Conservation (phyloP, 2,888 invertebrate species). For the Epinotia nisella region DNA sequence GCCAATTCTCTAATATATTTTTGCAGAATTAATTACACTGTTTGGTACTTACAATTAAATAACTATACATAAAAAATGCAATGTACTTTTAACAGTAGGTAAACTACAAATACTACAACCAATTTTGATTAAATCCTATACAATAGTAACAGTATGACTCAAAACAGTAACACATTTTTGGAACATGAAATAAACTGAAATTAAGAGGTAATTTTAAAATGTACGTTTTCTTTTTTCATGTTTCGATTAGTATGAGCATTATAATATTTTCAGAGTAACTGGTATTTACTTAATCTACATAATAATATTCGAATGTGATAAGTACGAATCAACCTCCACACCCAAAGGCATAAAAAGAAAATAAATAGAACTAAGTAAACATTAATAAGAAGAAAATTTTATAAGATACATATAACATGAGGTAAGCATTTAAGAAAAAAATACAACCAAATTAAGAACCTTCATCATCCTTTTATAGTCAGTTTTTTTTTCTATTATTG, state of each 20-base stretch:
- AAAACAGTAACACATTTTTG: not conserved
- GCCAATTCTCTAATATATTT: not conserved
- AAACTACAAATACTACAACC: slow-evolving; percentile 18
- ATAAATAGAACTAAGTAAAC: not conserved
- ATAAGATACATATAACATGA: not conserved
- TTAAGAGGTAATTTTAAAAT: not conserved
- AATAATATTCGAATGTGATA: slow-evolving; percentile 36
- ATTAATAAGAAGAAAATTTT: not conserved
- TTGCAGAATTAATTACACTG: slow-evolving; percentile 8
- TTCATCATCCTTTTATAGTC: too few species aligned
- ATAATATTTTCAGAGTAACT: slow-evolving; percentile 34
- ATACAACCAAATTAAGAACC: too few species aligned
- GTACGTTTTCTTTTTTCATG: not conserved
- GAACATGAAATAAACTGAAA: not conserved
- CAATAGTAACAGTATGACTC: not conserved
- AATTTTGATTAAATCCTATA: not conserved
- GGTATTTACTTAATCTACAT: slow-evolving; percentile 17
- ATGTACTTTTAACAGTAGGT: slow-evolving; percentile 38
- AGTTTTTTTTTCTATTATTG: too few species aligned
- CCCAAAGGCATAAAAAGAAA: not conserved
- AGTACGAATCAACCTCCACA: slow-evolving; percentile 9
- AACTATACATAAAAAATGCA: slow-evolving; percentile 40
- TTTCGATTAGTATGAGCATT: slow-evolving; percentile 34
- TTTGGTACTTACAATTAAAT: slow-evolving; percentile 13
- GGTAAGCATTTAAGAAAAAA: not conserved